Evolutionary conservation across 1,140 invertebrate genomes (phyloP).

Genomic region (Drosophila parabipectinata): DNA sequence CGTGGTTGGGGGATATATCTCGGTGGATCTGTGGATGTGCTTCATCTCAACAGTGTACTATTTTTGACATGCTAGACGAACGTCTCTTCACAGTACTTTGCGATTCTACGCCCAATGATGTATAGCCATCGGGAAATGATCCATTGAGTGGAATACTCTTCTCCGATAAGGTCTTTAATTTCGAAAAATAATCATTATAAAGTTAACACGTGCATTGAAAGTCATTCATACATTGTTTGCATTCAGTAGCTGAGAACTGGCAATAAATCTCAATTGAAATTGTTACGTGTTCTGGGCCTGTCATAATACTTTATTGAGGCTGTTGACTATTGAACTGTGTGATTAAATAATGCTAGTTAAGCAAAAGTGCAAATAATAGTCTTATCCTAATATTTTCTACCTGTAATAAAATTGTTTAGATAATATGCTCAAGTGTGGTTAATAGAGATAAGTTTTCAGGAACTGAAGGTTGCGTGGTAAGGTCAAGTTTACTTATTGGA

Average conservation of each 20-base stretch:
- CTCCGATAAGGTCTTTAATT: not conserved
- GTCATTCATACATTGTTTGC: slow-evolving; percentile 1
- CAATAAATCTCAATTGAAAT: slow-evolving; percentile 1
- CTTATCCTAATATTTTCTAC: slow-evolving; percentile 6
- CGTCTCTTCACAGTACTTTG: slow-evolving; percentile 11
- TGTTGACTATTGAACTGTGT: slow-evolving; percentile 2
- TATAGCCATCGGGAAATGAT: not conserved
- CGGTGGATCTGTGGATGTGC: slow-evolving; percentile 26
- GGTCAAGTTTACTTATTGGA: not conserved
- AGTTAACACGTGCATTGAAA: not conserved
- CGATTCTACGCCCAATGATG: slow-evolving; percentile 19
- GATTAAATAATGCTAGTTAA: not conserved
- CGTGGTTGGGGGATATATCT: slow-evolving; percentile 26
- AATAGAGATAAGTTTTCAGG: slow-evolving; percentile 1
- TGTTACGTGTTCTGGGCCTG: not conserved
- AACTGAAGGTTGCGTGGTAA: not conserved
- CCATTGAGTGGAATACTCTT: slow-evolving; percentile 4
- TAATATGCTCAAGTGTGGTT: not conserved
- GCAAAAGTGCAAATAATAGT: not conserved
- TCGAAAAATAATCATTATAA: too few species aligned
- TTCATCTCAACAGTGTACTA: slow-evolving; percentile 50
- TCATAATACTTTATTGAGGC: not conserved
- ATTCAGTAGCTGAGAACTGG: slow-evolving; percentile 2
- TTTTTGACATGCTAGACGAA: slow-evolving; percentile 62
- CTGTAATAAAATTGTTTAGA: not conserved